Base-by-base conservation (phyloP, 2,888 invertebrate species). In the Cataglyphis rosenhaueri region DNA sequence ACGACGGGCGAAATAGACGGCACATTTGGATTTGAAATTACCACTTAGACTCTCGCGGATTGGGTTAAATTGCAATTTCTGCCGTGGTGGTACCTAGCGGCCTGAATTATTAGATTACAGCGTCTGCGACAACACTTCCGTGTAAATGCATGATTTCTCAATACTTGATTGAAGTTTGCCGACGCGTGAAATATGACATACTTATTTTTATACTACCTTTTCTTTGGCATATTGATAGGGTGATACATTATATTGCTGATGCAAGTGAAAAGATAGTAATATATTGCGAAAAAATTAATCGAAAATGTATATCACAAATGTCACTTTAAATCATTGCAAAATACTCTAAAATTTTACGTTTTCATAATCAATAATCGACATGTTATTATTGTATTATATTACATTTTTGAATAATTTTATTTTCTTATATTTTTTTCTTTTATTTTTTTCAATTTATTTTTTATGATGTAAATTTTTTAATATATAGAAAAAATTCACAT, bases 51-150 rank as follows among this genome's bases (percentile, higher is more conserved):
- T 88, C 85, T 55, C 83, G 82, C 84, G 90, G 82, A 89, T 89
- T 88, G 83, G 82, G 91, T 91, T 92, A 92, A 90, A 91, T 90
- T 92, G 91, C 92, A 92, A 92, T 92, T 85, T 92, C 90, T 91
- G 85, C 78, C 82, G 71, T 75, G 71, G 62, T 86, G 62, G 25
- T 41, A 81, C 62, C 82, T 44, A 82, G 48, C 84, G 59, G 81
- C 70, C 79, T 68, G 85, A 85, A 86, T 88, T 89, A 91, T 91
- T 87, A 85, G 86, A 84, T 91, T 89, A 87, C 85, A 44, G 57
- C 78, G 78, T 79, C 78, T 79, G 32, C 78, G 44, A 79, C 57
- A 44, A 38, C 70, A 70, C 35, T 70, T 59, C 70, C 78, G 70
- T 70, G 57, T 59, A 79, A 79, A 59, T 79, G 44, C 59, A 61